phyloP scores from a whole-genome alignment of 1,140 invertebrate species.

The Philotrypesis tridentata region DNA sequence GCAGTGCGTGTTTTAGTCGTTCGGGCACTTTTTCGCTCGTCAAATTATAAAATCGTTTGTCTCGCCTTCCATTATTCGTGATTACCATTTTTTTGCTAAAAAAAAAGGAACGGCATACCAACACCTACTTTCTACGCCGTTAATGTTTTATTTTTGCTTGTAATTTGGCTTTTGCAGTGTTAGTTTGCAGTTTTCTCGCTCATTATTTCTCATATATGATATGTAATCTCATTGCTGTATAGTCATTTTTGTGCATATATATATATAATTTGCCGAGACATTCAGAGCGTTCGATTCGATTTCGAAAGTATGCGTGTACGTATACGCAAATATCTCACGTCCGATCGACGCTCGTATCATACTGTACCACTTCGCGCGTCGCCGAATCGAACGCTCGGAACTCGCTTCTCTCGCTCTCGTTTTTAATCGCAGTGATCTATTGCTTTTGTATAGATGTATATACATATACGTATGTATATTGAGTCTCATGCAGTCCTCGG shows the following conservation, averaged over 20 bases:
- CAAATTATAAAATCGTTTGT: constrained; percentile 20
- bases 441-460: no score
- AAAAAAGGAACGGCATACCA: constrained; percentile 35
- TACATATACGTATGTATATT: neutral
- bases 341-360: neutral
- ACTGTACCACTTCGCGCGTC: no score
- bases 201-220: neutral
- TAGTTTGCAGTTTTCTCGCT: neutral
- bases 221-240: neutral
- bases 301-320: neutral
- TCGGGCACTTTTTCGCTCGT: neutral
- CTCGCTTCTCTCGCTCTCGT: neutral
- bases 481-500: neutral
- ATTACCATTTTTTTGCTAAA: constrained; percentile 14
- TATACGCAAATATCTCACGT: no score
- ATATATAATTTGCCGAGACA: neutral
- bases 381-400: neutral
- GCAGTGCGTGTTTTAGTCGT: constrained; percentile 27
- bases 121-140: constrained; percentile 44
- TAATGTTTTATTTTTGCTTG: constrained; percentile 20
- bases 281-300: neutral
- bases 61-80: constrained; percentile 7
- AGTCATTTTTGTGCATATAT: neutral
- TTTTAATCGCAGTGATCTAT: neutral
- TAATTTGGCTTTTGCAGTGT: neutral